A percentile compares a stretch with the other conserved stretches of the same genome.
Evolutionary conservation across 2,797 vertebrate genomes (phyloP).

Genomic region (Lacerta agilis): DNA sequence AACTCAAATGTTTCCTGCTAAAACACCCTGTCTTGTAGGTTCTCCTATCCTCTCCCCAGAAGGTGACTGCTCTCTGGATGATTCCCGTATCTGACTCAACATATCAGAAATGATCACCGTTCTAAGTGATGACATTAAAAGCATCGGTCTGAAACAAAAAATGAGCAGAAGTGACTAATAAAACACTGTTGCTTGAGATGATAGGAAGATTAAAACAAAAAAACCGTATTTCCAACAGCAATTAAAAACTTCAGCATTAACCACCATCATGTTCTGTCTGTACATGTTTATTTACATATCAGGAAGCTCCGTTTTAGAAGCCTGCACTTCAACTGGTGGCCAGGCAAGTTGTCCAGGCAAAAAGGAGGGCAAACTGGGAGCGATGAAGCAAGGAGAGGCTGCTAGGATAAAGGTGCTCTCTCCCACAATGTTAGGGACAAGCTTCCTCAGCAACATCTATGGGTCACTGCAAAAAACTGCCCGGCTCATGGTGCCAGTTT

Average conservation of each 20-base stretch:
- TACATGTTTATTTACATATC: background rate
- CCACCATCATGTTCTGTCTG: background rate
- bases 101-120: background rate
- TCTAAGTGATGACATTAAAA: background rate
- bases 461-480: background rate
- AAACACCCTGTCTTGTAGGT: background rate
- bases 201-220: background rate
- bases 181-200: background rate
- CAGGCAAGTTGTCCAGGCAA: background rate
- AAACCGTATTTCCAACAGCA: background rate
- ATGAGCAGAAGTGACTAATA: background rate
- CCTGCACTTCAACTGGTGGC: background rate
- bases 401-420: background rate
- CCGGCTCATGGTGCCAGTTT: background rate
- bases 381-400: too few species aligned
- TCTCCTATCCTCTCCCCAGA: background rate
- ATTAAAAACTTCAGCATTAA: background rate
- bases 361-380: background rate
- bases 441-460: background rate
- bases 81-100: background rate
- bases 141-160: background rate
- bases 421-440: background rate
- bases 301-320: background rate
- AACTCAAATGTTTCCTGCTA: constrained; percentile 9
- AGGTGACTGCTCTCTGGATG: background rate